A percentile compares a stretch with the other conserved stretches of the same genome.
phyloP scores from a whole-genome alignment of 2,888 invertebrate genomes.

The Drosophila helvetica region DNA sequence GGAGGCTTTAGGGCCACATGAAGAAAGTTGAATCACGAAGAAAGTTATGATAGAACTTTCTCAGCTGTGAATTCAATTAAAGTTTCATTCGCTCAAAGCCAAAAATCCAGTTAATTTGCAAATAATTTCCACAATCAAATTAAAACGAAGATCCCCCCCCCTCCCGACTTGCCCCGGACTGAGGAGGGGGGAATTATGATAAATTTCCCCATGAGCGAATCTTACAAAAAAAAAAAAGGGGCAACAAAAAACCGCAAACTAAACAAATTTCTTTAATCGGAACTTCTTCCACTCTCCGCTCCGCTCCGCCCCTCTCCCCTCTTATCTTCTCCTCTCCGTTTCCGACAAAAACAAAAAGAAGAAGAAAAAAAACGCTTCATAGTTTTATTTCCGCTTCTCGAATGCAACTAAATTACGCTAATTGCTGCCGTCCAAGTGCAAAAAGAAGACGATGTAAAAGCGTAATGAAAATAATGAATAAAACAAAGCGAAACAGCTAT shows the following conservation, averaged over 20 bases:
- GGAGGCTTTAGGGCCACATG: conserved; percentile 5
- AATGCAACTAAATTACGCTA: conserved; percentile 78
- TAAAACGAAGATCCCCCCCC: conserved; percentile 19
- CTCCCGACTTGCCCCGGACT: neutral
- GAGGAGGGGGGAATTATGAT: conserved; percentile 12
- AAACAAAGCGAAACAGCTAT: conserved; percentile 50
- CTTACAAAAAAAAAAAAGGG: conserved; percentile 6
- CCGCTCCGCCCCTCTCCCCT: conserved; percentile 3
- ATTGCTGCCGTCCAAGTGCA: conserved; percentile 51
- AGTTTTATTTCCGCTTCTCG: conserved; percentile 71
- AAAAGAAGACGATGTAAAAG: conserved; percentile 27
- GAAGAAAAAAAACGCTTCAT: conserved; percentile 35
- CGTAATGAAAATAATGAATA: conserved; percentile 14
- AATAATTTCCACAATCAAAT: conserved; percentile 39
- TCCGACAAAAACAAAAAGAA: conserved; percentile 19
- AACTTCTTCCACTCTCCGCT: conserved; percentile 17
- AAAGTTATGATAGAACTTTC: conserved; percentile 54
- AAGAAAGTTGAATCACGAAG: conserved; percentile 41
- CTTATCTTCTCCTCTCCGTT: neutral
- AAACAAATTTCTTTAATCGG: conserved; percentile 38
- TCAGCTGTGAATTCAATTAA: conserved; percentile 59
- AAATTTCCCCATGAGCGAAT: conserved; percentile 33
- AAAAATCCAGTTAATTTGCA: conserved; percentile 45
- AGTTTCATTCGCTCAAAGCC: conserved; percentile 45
- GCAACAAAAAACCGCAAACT: conserved; percentile 32